Conservation (phyloP, 1,140 invertebrate genomes). For the Asobara japonica region DNA sequence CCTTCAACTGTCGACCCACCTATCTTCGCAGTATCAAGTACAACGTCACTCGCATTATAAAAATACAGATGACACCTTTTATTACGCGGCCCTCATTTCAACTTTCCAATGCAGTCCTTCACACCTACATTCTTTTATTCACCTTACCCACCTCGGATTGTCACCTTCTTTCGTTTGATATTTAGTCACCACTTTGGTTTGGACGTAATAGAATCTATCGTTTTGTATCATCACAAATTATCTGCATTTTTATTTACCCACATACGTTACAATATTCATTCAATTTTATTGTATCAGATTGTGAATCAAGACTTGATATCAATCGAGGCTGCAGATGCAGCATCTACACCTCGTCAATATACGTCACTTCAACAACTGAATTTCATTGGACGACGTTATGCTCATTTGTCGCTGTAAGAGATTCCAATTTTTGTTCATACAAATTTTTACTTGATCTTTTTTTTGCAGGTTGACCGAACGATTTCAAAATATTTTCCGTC, state of each 20-base stretch:
- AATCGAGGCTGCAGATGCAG: neutral
- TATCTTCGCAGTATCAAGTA: neutral
- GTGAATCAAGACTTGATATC: neutral
- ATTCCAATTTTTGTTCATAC: neutral
- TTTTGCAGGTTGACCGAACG: neutral
- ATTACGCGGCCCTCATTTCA: no score
- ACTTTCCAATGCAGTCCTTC: no score
- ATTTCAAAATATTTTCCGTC: neutral
- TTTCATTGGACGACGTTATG: neutral
- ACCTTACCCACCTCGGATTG: no score
- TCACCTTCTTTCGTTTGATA: no score
- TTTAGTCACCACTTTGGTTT: no score
- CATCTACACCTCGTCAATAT: neutral
- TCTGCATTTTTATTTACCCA: no score
- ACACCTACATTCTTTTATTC: no score
- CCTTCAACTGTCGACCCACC: neutral
- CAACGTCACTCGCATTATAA: neutral
- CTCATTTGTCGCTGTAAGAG: neutral
- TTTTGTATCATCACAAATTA: no score
- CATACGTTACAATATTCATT: no score
- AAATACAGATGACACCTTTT: no score
- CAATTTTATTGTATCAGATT: neutral
- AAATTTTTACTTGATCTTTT: neutral
- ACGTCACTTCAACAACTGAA: neutral
- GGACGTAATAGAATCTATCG: no score